A percentile compares a stretch with the other conserved stretches of the same genome.
Conservation (phyloP, 1,140 invertebrate species). For the Trichoplusia ni region DNA sequence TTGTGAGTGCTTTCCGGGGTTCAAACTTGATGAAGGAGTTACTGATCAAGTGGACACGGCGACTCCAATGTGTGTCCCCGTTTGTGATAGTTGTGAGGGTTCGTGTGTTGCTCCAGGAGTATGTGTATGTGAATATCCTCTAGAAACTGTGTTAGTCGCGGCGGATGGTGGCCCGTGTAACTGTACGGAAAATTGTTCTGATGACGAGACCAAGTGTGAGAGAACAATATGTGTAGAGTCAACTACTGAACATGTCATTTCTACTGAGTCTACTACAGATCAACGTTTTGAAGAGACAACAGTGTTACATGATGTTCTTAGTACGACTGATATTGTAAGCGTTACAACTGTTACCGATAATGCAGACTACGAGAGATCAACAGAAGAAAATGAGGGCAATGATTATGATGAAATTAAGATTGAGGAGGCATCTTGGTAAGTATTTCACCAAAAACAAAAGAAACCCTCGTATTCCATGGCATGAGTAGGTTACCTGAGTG, state of each 20-base stretch:
- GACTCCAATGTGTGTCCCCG: neutral
- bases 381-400: neutral
- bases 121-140: neutral
- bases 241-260: neutral
- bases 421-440: neutral
- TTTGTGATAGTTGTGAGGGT: neutral
- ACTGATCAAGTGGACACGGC: neutral
- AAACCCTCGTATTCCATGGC: neutral
- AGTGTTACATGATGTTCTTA: neutral
- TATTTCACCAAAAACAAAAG: too few relatives aligned
- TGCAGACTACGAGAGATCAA: neutral
- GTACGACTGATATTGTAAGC: neutral
- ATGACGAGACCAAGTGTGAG: neutral
- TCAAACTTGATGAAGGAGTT: neutral
- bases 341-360: too few relatives aligned
- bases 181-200: neutral
- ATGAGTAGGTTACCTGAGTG: neutral
- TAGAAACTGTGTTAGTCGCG: neutral
- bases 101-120: neutral
- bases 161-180: neutral
- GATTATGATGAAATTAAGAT: neutral
- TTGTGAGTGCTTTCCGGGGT: slow-evolving; percentile 61
- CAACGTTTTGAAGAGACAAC: neutral
- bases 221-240: neutral
- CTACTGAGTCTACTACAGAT: neutral